phyloP scores from a whole-genome alignment of 2,113 vertebrate species.

The Petrocephalus microphthalmus region DNA sequence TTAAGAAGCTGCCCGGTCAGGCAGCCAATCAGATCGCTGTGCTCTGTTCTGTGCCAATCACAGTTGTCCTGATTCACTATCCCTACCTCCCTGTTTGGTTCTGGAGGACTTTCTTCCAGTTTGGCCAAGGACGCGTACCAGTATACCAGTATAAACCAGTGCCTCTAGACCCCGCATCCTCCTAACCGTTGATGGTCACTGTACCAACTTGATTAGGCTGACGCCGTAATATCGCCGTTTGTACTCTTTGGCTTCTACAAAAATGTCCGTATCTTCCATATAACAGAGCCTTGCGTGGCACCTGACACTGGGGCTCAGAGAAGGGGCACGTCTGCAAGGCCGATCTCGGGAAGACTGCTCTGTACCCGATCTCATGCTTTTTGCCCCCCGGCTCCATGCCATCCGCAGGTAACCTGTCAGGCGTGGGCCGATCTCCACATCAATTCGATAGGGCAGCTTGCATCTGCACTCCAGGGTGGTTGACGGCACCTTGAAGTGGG shows the following conservation, averaged over 20 bases:
- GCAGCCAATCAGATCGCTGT: background rate
- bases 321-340: background rate
- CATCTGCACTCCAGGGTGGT: background rate
- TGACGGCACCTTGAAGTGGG: background rate
- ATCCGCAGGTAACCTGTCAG: background rate
- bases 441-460: background rate
- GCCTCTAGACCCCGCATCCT: background rate
- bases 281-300: background rate
- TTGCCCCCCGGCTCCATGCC: background rate
- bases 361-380: background rate
- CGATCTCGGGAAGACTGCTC: background rate
- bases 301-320: background rate
- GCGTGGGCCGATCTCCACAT: background rate
- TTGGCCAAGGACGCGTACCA: background rate
- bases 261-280: background rate
- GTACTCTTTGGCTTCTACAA: background rate
- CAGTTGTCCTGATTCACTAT: background rate
- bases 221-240: background rate
- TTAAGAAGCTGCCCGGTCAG: background rate
- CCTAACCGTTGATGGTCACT: background rate
- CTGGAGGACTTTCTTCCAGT: background rate
- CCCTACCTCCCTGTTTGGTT: background rate
- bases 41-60: background rate
- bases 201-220: background rate
- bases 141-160: background rate